Evolutionary conservation across 2,113 vertebrate species (phyloP).

Genomic region (Syngnathus scovelli): DNA sequence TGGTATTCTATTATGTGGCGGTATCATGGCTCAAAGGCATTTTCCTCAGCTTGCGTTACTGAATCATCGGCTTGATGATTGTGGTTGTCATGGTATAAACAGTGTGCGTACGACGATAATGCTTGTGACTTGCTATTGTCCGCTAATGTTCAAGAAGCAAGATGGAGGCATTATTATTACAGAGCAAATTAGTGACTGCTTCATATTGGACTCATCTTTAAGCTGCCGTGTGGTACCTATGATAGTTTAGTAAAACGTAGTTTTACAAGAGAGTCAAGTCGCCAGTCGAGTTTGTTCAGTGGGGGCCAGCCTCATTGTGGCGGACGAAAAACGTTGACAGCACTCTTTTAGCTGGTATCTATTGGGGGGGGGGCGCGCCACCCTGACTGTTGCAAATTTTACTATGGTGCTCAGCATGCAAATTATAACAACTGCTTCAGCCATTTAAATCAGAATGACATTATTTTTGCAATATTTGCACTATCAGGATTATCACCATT

Average conservation of each 20-base stretch:
- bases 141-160: constrained; percentile 6
- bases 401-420: constrained; percentile 3
- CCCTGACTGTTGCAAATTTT: constrained; percentile 17
- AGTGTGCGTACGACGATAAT: not conserved
- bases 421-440: not conserved
- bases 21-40: not conserved
- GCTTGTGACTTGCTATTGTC: not conserved
- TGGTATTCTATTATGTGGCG: not conserved
- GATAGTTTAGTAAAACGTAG: constrained; percentile 25
- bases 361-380: constrained; percentile 22
- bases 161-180: not conserved
- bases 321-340: constrained; percentile 22
- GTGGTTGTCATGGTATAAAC: not conserved
- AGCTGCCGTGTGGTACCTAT: constrained; percentile 15
- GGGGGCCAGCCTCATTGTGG: constrained; percentile 16
- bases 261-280: constrained; percentile 35
- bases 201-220: constrained; percentile 20
- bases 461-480: too few species aligned
- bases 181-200: constrained; percentile 2
- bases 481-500: too few species aligned
- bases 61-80: not conserved
- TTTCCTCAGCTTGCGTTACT: not conserved
- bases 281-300: constrained; percentile 38
- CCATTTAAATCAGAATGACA: not conserved
- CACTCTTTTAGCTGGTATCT: constrained; percentile 24